phyloP scores from a whole-genome alignment of 2,888 invertebrate genomes.

The Euspilapteryx auroguttella region DNA sequence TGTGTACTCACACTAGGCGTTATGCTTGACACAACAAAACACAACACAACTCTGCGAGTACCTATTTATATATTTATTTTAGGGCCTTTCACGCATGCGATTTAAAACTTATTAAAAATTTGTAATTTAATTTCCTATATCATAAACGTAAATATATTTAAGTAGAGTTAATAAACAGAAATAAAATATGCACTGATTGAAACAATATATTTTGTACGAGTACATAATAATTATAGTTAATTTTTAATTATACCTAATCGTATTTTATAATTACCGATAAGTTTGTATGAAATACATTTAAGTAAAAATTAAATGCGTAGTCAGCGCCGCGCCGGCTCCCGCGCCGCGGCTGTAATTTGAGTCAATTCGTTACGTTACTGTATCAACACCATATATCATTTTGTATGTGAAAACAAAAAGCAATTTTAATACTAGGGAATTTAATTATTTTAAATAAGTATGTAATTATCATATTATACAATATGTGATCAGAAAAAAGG shows the following conservation, averaged over 20 bases:
- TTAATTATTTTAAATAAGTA: slow-evolving; percentile 23
- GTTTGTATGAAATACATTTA: slow-evolving; percentile 33
- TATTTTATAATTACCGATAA: slow-evolving; percentile 25
- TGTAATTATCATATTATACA: slow-evolving; percentile 16
- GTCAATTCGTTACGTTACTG: slow-evolving; percentile 41
- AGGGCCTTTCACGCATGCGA: too few species aligned
- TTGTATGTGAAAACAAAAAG: slow-evolving; percentile 18
- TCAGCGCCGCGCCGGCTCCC: neutral
- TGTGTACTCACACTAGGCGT: too few species aligned
- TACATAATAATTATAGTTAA: slow-evolving; percentile 37
- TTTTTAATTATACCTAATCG: slow-evolving; percentile 29
- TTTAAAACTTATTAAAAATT: too few species aligned
- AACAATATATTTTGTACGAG: slow-evolving; percentile 41
- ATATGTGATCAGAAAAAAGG: too few species aligned
- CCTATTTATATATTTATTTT: too few species aligned
- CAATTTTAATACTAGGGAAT: slow-evolving; percentile 34
- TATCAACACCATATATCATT: slow-evolving; percentile 13
- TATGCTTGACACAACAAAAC: too few species aligned
- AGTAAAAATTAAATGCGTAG: slow-evolving; percentile 14
- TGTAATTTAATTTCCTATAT: too few species aligned
- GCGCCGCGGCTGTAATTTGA: slow-evolving; percentile 15
- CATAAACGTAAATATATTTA: slow-evolving; percentile 1
- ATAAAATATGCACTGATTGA: slow-evolving; percentile 26
- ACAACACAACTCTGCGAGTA: too few species aligned
- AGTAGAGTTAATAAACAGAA: slow-evolving; percentile 2